Evolutionary conservation across 2,797 vertebrate genomes (phyloP).

Genomic region (Lepus townsendii): DNA sequence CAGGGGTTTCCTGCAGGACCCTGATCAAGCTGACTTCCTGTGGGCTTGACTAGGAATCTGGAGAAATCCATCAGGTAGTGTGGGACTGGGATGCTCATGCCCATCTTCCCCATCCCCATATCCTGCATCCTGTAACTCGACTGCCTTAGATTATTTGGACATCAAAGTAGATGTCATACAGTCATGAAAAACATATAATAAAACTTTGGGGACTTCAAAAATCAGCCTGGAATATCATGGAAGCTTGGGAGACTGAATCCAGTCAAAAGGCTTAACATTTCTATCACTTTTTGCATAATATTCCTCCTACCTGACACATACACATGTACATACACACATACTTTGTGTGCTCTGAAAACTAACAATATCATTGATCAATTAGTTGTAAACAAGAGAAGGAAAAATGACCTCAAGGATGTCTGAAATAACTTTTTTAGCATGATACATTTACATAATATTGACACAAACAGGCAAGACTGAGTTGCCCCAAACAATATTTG

Average conservation of each 20-base stretch:
- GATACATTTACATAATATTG: background rate
- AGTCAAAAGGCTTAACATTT: background rate
- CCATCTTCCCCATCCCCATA: no score
- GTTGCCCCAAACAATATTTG: background rate
- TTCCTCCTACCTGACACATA: background rate
- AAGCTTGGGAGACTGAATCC: background rate
- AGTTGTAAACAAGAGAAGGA: background rate
- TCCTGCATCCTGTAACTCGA: background rate
- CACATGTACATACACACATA: background rate
- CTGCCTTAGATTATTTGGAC: background rate
- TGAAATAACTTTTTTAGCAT: slow-evolving; percentile 4
- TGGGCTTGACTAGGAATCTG: background rate
- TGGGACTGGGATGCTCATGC: background rate
- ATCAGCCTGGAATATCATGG: background rate
- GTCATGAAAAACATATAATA: slow-evolving; percentile 7
- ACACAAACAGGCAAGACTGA: background rate
- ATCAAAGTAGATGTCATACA: background rate
- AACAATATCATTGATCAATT: background rate
- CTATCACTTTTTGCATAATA: background rate
- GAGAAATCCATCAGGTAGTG: background rate
- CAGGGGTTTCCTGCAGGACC: background rate
- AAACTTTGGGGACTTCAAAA: background rate
- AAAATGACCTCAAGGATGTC: background rate
- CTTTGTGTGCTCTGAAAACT: slow-evolving; percentile 24
- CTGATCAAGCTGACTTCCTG: background rate